Evolutionary conservation across 2,797 vertebrate genomes (phyloP).

Genomic region (Xenops minutus): DNA sequence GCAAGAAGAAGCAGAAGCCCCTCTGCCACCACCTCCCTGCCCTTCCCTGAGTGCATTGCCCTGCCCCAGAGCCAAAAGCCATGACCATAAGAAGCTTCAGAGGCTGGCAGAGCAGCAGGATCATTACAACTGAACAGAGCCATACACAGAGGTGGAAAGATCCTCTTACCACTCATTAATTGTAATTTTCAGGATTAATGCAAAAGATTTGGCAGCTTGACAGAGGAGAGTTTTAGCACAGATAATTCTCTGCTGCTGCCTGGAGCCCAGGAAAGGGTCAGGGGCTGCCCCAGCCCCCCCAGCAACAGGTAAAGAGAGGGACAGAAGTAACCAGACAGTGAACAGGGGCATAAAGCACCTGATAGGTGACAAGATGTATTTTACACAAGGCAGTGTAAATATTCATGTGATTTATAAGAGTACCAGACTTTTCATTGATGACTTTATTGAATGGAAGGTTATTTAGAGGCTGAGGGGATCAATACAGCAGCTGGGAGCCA

Average conservation of each 20-base stretch:
- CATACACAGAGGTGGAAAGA: conserved; percentile 47
- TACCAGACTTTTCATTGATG: neutral
- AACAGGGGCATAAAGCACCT: neutral
- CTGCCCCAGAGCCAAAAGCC: neutral
- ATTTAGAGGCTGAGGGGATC: conserved; percentile 36
- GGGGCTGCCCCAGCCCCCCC: neutral
- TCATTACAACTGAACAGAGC: conserved; percentile 19
- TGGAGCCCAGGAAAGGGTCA: conserved; percentile 20
- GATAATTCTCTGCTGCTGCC: neutral
- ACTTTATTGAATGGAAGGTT: neutral
- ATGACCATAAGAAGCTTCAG: neutral
- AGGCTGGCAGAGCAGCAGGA: neutral
- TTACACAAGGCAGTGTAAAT: conserved; percentile 2
- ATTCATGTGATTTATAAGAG: neutral
- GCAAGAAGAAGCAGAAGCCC: neutral
- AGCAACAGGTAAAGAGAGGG: neutral
- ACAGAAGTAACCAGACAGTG: neutral
- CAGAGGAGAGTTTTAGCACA: conserved; percentile 44
- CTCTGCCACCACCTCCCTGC: neutral
- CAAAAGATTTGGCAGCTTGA: conserved; percentile 63
- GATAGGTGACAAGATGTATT: neutral
- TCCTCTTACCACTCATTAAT: conserved; percentile 68
- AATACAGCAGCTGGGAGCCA: neutral
- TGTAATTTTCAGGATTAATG: conserved; percentile 67
- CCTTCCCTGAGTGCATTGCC: neutral